These are phyloP conservation scores for Oostethus manadensis DNA, from an alignment of 2,113 vertebrate species.

Conservation along the genomic window DNA sequence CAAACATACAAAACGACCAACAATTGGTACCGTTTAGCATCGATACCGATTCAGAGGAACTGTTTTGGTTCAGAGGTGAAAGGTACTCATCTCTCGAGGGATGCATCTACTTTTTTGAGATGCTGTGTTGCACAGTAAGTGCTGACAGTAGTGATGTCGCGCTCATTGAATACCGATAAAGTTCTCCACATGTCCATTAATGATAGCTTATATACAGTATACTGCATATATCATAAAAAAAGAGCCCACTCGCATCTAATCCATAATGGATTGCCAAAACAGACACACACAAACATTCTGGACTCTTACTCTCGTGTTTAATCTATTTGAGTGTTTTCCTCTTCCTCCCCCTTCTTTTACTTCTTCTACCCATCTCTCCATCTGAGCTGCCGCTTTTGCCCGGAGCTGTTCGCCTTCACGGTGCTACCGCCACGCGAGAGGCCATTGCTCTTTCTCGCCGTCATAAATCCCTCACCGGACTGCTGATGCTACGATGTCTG, in stretches of 20 bases:
- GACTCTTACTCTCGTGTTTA: constrained; percentile 41
- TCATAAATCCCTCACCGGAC: constrained; percentile 39
- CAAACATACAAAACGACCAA: no score
- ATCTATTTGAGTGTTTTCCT: constrained; percentile 63
- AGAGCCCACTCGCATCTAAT: constrained; percentile 44
- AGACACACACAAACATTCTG: constrained; percentile 13
- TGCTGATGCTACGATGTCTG: constrained; percentile 35
- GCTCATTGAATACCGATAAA: constrained; percentile 64
- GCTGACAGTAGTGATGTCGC: constrained; percentile 52
- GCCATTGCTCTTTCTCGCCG: constrained; percentile 10
- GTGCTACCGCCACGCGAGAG: neutral
- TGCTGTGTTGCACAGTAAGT: constrained; percentile 24
- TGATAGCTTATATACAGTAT: constrained; percentile 36
- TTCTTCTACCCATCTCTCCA: constrained; percentile 2
- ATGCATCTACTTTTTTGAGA: neutral
- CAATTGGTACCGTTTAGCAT: no score
- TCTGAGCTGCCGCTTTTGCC: constrained; percentile 14
- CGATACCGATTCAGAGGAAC: no score
- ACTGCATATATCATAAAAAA: constrained; percentile 56
- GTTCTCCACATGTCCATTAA: constrained; percentile 63
- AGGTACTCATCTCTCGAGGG: no score
- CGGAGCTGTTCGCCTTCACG: neutral
- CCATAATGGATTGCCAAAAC: constrained; percentile 47
- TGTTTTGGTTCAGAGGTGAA: no score
- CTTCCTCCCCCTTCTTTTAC: neutral